Evolutionary conservation across 2,113 vertebrate genomes (phyloP), one percentile per base, ranked within the genome.

Genomic region (Crypturellus undulatus): DNA sequence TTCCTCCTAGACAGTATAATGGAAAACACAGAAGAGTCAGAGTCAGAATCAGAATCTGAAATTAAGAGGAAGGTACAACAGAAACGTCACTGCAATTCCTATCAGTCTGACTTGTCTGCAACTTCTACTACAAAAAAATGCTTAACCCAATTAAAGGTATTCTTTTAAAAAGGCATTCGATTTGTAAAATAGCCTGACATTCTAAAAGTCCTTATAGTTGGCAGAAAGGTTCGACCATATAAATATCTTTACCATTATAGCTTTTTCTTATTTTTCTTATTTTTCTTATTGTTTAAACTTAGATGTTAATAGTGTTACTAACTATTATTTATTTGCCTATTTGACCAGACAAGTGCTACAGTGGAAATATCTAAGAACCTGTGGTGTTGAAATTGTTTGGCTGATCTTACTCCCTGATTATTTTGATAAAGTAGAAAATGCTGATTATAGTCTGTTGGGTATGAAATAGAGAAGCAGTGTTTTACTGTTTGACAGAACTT

Each of bases 61-160:
- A 94, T 98, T 91, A 98, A 97, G 82, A 98, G 98, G 92, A 98
- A 98, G 86, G 98, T 97, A 79, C 97, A 97, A 85, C 98, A 97
- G 89, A 98, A 98, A 84, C 96, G 97, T 62, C 96, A 97, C 52
- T 97, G 93, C 95, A 97, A 82, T 93, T 92, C 96, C 2, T 97
- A 94, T 63, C 97, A 97, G 1, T 91, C 95, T 85, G 90, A 94
- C 76, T 70, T 96, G 82, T 38, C 93, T 76, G 32, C 96, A 0
- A 89, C 96, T 95, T 95, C 97, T 93, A 93, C 97, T 90, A 92
- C 97, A 71, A 98, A 98, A 96, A 98, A 97, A 91, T 91, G 95
- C 89, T 88, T 98, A 96, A 94, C 94, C 49, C 96, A 97, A 72
- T 93, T 97, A 92, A 98, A 98, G 98, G 98, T 77, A 28, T 54